A percentile compares a stretch with the other conserved stretches of the same genome.
Conservation (phyloP, 2,797 vertebrate species). For the Spheniscus humboldti region DNA sequence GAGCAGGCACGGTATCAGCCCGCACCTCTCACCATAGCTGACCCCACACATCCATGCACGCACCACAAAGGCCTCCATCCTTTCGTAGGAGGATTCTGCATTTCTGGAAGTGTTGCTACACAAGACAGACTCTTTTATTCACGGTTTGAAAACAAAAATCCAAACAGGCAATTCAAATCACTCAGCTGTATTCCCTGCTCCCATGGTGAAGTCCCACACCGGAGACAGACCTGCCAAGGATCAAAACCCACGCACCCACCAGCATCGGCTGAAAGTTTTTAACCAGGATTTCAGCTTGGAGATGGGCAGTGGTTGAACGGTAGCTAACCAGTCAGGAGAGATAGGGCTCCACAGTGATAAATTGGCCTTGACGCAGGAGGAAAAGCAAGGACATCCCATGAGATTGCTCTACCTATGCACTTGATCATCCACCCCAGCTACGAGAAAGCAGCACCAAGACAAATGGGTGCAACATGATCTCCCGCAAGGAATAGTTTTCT, state of each 20-base stretch:
- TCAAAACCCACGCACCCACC: neutral
- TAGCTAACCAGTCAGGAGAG: neutral
- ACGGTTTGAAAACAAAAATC: neutral
- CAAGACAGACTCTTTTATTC: neutral
- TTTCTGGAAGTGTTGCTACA: neutral
- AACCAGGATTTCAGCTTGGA: neutral
- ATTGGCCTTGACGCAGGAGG: neutral
- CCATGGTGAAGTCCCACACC: neutral
- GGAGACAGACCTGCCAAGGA: neutral
- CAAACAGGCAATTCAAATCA: neutral
- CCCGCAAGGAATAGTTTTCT: conserved; percentile 7
- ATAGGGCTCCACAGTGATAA: neutral
- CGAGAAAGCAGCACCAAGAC: conserved; percentile 32
- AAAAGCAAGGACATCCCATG: neutral
- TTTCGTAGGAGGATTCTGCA: neutral
- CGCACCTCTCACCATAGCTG: neutral
- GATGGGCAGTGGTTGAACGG: neutral
- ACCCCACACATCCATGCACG: neutral
- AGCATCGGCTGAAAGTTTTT: neutral
- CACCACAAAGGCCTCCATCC: neutral
- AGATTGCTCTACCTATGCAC: neutral
- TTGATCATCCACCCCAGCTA: conserved; percentile 7
- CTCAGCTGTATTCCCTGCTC: neutral
- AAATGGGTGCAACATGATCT: conserved; percentile 22
- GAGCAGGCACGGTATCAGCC: neutral